Conservation (phyloP, 2,888 invertebrate genomes). For the Oconnorella tubifera region DNA sequence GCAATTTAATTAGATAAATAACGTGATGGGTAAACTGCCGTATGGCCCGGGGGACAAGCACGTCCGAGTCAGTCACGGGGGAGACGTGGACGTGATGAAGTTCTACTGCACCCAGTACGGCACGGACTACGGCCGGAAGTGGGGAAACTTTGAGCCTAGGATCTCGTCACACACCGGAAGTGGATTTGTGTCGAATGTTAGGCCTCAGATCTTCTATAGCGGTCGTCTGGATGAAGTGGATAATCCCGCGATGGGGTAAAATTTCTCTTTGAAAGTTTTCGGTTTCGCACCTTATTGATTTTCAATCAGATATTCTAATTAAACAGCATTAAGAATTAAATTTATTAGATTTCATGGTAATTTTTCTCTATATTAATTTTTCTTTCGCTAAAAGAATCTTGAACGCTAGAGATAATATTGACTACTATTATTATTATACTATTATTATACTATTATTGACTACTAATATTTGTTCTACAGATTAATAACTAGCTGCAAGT, state of each 20-base stretch:
- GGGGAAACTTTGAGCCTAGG: conserved; percentile 52
- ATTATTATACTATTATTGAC: no score
- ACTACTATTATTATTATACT: no score
- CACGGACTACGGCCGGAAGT: conserved; percentile 49
- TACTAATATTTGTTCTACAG: no score
- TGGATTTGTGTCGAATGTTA: conserved; percentile 53
- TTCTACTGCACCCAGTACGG: conserved; percentile 54
- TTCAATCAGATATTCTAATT: not conserved
- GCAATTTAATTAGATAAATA: no score
- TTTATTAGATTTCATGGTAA: no score
- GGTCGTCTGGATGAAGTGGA: conserved; percentile 51
- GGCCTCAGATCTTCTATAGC: conserved; percentile 54
- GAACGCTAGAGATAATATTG: no score
- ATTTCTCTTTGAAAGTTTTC: no score
- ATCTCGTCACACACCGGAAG: conserved; percentile 51
- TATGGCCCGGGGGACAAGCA: conserved; percentile 48
- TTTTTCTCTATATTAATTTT: no score
- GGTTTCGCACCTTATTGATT: no score
- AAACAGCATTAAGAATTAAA: no score
- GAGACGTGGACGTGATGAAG: conserved; percentile 54
- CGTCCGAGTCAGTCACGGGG: conserved; percentile 50
- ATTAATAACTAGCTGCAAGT: no score
- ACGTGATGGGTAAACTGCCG: conserved; percentile 1
- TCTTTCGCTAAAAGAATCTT: no score
- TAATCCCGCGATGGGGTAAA: conserved; percentile 52